These are phyloP conservation scores for Cephus sareptanus DNA, from an alignment of 2,888 invertebrate genomes.

Conservation along the genomic window DNA sequence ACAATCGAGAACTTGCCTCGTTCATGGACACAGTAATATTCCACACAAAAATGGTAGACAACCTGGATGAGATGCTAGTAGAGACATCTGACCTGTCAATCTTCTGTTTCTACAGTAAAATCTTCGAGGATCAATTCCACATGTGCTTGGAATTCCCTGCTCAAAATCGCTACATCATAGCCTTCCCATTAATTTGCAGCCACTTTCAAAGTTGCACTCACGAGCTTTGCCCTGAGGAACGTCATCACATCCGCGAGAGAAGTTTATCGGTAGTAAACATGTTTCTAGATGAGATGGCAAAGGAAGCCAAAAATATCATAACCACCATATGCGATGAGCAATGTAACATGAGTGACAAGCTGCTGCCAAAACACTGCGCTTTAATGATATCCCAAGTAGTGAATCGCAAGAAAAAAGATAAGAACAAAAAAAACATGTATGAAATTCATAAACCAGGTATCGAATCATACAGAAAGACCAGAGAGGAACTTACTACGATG, in stretches of 20 bases:
- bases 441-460: conserved; percentile 93
- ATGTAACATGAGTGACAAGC: conserved; percentile 94
- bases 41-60: conserved; percentile 98
- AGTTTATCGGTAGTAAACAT: conserved; percentile 96
- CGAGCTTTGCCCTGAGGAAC: conserved; percentile 97
- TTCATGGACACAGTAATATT: conserved; percentile 96
- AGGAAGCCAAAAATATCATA: conserved; percentile 98
- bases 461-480: conserved; percentile 94
- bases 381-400: conserved; percentile 88
- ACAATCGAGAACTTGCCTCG: conserved; percentile 88
- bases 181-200: conserved; percentile 96
- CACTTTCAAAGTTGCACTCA: conserved; percentile 99
- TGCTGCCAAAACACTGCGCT: conserved; percentile 95
- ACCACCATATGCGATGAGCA: conserved; percentile 99
- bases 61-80: conserved; percentile 94
- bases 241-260: conserved; percentile 95
- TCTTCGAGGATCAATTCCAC: conserved; percentile 98
- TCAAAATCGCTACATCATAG: conserved; percentile 96
- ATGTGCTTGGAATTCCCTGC: conserved; percentile 99
- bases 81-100: conserved; percentile 98
- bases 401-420: conserved; percentile 92
- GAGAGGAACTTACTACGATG: conserved; percentile 97
- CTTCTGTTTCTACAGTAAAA: conserved; percentile 97
- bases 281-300: conserved; percentile 98
- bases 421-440: conserved; percentile 86